Evolutionary conservation across 2,797 vertebrate genomes (phyloP).

Genomic region (Scarus forsteni): DNA sequence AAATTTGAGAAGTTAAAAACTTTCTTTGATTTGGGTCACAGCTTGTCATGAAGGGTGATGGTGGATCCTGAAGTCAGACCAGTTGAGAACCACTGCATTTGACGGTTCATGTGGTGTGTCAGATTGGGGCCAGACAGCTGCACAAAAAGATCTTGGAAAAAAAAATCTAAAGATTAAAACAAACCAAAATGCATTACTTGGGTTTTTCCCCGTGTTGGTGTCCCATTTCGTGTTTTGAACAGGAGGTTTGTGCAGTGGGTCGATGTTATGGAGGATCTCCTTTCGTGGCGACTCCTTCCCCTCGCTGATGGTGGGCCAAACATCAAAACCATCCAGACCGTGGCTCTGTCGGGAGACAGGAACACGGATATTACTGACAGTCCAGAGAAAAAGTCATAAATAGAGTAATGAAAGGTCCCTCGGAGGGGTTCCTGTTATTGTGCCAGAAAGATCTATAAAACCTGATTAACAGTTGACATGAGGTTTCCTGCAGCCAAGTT

Average conservation of each 20-base stretch:
- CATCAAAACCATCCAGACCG: constrained; percentile 91
- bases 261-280: constrained; percentile 97
- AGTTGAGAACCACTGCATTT: too few relatives aligned
- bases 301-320: constrained; percentile 94
- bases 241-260: constrained; percentile 88
- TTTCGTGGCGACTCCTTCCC: constrained; percentile 89
- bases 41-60: too few relatives aligned
- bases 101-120: too few relatives aligned
- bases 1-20: too few relatives aligned
- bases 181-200: constrained; percentile 55
- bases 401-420: not conserved
- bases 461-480: not conserved
- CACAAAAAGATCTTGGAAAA: too few relatives aligned
- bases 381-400: not conserved
- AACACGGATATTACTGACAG: not conserved
- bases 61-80: too few relatives aligned
- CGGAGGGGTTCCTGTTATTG: too few relatives aligned
- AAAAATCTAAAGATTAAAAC: too few relatives aligned
- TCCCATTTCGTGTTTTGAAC: constrained; percentile 9
- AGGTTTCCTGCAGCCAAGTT: not conserved
- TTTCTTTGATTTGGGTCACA: too few relatives aligned
- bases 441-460: not conserved
- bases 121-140: too few relatives aligned
- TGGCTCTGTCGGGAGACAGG: constrained; percentile 65
- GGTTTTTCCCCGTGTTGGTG: not conserved